Conservation (phyloP, 1,140 invertebrate species). For the Lasioglossum albipes region DNA sequence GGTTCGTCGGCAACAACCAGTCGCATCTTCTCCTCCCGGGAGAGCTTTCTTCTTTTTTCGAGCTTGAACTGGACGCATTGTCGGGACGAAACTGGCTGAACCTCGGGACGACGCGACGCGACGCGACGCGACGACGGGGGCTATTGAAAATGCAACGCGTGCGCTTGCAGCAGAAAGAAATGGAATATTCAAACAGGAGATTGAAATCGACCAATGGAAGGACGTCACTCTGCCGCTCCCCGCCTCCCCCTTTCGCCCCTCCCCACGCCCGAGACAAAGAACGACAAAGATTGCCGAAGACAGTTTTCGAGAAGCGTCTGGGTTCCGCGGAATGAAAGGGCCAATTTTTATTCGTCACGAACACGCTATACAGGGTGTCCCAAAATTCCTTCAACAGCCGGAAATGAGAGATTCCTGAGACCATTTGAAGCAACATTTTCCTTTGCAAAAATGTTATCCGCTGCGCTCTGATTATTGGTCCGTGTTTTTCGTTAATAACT, state of each 20-base stretch:
- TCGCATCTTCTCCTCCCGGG: conserved; percentile 4
- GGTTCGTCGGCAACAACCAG: neutral
- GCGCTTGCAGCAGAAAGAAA: neutral
- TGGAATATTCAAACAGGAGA: conserved; percentile 11
- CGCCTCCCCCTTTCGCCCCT: neutral
- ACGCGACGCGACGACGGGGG: too few relatives aligned
- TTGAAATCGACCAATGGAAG: neutral
- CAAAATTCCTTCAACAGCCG: too few relatives aligned
- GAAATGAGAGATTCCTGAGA: too few relatives aligned
- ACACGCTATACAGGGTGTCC: too few relatives aligned
- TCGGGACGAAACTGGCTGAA: conserved; percentile 19
- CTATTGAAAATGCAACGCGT: conserved; percentile 14
- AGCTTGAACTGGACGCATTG: conserved; percentile 22
- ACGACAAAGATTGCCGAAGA: neutral
- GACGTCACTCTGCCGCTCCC: neutral
- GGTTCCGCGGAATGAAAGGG: neutral
- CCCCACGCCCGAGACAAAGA: neutral
- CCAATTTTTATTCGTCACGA: too few relatives aligned
- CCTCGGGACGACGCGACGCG: conserved; percentile 4
- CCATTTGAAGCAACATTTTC: too few relatives aligned
- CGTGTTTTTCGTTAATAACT: too few relatives aligned
- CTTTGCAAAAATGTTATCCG: too few relatives aligned
- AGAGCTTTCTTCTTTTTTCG: neutral
- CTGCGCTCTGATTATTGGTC: too few relatives aligned
- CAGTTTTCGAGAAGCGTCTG: neutral